Evolutionary conservation across 2,797 vertebrate species (phyloP).

Genomic region (Distichodus sexfasciatus): DNA sequence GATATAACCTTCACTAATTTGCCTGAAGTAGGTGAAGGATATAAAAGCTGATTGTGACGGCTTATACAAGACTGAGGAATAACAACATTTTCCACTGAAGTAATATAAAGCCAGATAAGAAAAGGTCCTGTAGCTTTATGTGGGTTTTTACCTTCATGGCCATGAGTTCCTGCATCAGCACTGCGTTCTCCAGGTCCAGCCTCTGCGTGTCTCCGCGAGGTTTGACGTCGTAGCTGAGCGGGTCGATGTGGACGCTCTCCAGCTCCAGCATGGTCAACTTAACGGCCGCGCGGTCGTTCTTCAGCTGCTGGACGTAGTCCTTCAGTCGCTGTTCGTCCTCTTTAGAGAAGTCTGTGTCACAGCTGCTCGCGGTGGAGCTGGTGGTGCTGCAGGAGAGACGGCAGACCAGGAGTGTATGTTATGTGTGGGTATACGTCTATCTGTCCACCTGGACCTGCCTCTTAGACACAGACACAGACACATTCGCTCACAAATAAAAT

Average conservation of each 20-base stretch:
- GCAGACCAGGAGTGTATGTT: conserved; percentile 41
- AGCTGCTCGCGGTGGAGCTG: conserved; percentile 85
- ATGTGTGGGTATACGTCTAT: no score
- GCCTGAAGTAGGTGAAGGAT: no score
- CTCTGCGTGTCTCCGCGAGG: conserved; percentile 81
- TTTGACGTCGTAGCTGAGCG: conserved; percentile 80
- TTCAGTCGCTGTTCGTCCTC: conserved; percentile 85
- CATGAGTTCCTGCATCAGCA: conserved; percentile 89
- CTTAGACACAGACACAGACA: conserved; percentile 6
- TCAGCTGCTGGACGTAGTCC: conserved; percentile 85
- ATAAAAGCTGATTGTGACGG: no score
- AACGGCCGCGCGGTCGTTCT: conserved; percentile 83
- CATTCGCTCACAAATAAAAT: no score
- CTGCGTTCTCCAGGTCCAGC: conserved; percentile 85
- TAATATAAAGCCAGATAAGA: no score
- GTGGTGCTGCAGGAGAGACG: conserved; percentile 76
- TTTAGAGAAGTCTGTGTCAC: conserved; percentile 84
- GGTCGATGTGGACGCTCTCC: conserved; percentile 85
- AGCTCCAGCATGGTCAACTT: conserved; percentile 86
- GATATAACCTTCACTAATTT: no score
- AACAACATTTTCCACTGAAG: no score
- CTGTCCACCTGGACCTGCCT: no score
- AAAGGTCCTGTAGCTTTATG: no score
- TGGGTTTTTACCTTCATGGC: conserved; percentile 81
- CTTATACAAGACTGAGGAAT: no score